A percentile compares a stretch with the other conserved stretches of the same genome.
Evolutionary conservation across 2,113 vertebrate genomes (phyloP).

Genomic region (Bubo blakistoni): DNA sequence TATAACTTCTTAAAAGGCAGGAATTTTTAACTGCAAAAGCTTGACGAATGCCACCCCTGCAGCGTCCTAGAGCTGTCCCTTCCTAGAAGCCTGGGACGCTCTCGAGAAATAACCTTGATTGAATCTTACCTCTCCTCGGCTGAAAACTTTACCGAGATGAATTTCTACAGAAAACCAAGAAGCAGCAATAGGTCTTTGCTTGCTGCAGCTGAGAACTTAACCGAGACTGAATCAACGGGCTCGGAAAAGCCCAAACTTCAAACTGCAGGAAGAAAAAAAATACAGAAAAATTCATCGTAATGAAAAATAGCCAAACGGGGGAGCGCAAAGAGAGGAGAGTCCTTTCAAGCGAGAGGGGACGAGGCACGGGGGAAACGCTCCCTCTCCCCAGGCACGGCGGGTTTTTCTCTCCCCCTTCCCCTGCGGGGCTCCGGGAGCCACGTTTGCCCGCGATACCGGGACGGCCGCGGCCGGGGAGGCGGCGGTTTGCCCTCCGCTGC

Average conservation of each 20-base stretch:
- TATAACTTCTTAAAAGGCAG: not conserved
- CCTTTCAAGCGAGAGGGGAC: not conserved
- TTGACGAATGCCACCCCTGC: not conserved
- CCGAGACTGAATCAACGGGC: not conserved
- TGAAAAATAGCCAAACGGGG: not conserved
- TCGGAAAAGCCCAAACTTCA: not conserved
- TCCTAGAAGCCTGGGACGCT: not conserved
- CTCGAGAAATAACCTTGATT: not conserved
- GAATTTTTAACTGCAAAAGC: not conserved
- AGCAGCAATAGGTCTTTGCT: not conserved
- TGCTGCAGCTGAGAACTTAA: not conserved
- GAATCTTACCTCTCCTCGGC: slow-evolving; percentile 20
- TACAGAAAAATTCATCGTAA: not conserved
- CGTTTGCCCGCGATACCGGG: not conserved
- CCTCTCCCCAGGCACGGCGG: not conserved
- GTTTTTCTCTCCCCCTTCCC: not conserved
- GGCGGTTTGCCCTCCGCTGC: not conserved
- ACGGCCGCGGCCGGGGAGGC: not conserved
- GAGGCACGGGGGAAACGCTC: not conserved
- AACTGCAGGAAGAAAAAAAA: not conserved
- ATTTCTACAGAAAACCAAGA: not conserved
- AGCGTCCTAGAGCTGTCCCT: not conserved
- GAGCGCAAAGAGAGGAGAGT: not conserved
- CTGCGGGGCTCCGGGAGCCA: not conserved
- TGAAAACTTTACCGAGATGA: not conserved